Evolutionary conservation across 2,888 invertebrate genomes (phyloP), one percentile per base, ranked within the genome.

Genomic region (Drosophila rubida): DNA sequence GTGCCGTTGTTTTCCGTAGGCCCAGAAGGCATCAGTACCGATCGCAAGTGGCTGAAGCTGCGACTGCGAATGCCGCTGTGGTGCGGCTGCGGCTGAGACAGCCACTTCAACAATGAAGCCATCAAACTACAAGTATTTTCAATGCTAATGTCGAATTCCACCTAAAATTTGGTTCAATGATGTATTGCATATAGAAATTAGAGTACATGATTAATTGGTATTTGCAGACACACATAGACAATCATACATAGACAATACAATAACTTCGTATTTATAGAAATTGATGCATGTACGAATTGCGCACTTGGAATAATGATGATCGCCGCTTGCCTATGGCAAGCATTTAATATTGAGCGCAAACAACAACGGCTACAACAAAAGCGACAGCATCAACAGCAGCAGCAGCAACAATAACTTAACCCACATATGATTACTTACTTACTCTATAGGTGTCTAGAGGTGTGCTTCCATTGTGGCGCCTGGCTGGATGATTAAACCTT

Each of bases 71-170:
- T 32, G 32, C 4, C 4, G n/a, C 32, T 32, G 32, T 4, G 72
- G 60, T 48, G 45, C 50, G 53, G 30, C 58, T 39, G 27, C 11
- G 27, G 22, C 32, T 45, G 51, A 53, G 48, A 61, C 75, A 69
- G 58, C 63, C 78, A 75, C 84, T 81, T 85, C 66, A 82, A 85
- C 70, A 85, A 87, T 87, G 66, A 85, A 87, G 82, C 82, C 87
- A 82, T 82, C 81, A 87, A 75, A 84, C 69, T 68, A 53, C 55
- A 63, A 71, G 63, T 78, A 54, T 62, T 66, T 81, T 71, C 73
- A 87, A 85, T 84, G 72, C 69, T 79, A 72, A 75, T 62, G 59
- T 41, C 45, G 48, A 55, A 55, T 53, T 53, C 53, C 53, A 53
- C 41, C 60, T 14, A 27, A 69, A 59, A 78, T 76, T 66, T 67